Evolutionary conservation across 1,140 invertebrate genomes (phyloP), one percentile per base, ranked within the genome.

Genomic region (Lineus longissimus): DNA sequence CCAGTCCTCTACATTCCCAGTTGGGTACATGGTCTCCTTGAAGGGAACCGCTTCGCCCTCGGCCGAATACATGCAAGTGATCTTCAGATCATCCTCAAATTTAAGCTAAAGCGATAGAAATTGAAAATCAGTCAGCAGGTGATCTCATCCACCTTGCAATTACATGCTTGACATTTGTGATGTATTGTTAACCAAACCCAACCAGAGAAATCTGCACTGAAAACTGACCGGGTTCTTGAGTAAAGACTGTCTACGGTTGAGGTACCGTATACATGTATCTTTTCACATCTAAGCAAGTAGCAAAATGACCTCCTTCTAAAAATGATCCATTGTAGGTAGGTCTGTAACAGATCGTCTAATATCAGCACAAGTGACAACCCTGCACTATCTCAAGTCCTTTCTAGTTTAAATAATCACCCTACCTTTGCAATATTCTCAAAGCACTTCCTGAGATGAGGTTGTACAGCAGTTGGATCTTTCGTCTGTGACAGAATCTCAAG

Each of bases 401-500:
- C 40, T 43, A 19, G 40, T 43, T 13, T 19, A 43, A 43, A 43
- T 43, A 43, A 43, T 13, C 40, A 17, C 68, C 57, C 69, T 79
- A 89, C 88, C 82, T 83, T 87, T 25, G 86, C 85, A 72, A 91
- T 89, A 73, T 88, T 89, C 73, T 91, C 90, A 73, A 91, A 91
- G 78, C 89, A 91, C 74, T 91, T 91, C 66, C 86, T 86, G 9
- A 91, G 80, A 82, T 91, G 89, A 0, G 89, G 87, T 81, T 93
- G 91, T 64, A 93, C 87, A 36, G 89, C 81, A 69, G 91, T 89
- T 0, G 91, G 91, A 71, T 88, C 89, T 72, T 88, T 92, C 1
- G 91, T 89, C 78, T 93, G 88, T 0, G 88, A 87, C 40, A 94
- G 82, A 73, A 94, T 93, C 79, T 93, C 91, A 7, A 94, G 79